These are phyloP conservation scores for Rhinogobio ventralis DNA, from an alignment of 2,797 vertebrate species.

Conservation along the genomic window DNA sequence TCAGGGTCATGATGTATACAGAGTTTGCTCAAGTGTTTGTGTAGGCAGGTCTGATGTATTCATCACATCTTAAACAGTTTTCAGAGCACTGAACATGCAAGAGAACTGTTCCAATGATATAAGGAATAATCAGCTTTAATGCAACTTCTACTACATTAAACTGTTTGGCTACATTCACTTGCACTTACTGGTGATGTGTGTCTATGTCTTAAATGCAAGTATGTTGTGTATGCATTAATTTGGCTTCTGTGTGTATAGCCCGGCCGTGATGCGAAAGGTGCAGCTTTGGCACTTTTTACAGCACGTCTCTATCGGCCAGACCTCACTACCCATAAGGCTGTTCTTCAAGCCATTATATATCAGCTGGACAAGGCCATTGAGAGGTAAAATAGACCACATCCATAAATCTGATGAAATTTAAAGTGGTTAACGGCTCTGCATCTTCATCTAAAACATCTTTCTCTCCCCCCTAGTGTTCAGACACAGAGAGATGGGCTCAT, in stretches of 20 bases:
- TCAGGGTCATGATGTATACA: conserved; percentile 7
- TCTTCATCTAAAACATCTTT: conserved; percentile 12
- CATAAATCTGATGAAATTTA: neutral
- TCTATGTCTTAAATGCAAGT: neutral
- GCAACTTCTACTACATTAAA: neutral
- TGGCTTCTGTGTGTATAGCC: conserved; percentile 70
- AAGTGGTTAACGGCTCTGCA: neutral
- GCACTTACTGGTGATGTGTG: conserved; percentile 4
- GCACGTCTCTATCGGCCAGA: conserved; percentile 83
- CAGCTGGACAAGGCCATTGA: conserved; percentile 89
- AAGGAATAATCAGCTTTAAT: neutral
- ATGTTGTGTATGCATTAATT: conserved; percentile 30
- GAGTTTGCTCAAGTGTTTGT: conserved; percentile 23
- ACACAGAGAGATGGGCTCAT: conserved; percentile 86
- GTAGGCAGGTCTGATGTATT: neutral
- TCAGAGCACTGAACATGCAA: neutral
- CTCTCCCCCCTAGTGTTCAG: conserved; percentile 73
- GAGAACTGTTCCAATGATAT: neutral
- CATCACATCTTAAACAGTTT: conserved; percentile 21
- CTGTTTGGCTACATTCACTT: too few relatives aligned
- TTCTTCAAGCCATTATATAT: conserved; percentile 88
- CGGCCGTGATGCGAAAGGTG: conserved; percentile 84
- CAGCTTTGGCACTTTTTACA: conserved; percentile 86
- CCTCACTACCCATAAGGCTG: conserved; percentile 83
- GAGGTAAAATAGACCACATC: conserved; percentile 68